Conservation (phyloP, 2,113 vertebrate genomes). For the Lipotes vexillifer region DNA sequence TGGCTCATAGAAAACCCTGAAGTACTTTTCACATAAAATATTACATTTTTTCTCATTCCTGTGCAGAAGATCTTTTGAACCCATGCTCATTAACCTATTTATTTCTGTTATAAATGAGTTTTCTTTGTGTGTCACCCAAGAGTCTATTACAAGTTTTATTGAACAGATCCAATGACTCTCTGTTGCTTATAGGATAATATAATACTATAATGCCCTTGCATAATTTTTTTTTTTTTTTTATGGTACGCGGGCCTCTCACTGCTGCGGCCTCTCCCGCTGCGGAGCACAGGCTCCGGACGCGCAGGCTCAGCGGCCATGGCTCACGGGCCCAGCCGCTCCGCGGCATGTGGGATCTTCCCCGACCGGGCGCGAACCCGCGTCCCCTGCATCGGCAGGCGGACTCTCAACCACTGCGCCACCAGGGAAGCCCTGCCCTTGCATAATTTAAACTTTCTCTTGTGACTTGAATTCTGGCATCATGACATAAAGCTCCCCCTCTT, state of each 20-base stretch:
- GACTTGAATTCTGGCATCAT: not conserved
- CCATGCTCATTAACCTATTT: not conserved
- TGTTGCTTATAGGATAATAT: not conserved
- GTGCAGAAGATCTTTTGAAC: not conserved
- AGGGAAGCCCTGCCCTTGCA: too few species aligned
- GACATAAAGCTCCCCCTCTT: not conserved
- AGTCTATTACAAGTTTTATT: not conserved
- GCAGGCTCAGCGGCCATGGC: too few species aligned
- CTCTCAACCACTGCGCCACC: too few species aligned
- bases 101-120: constrained; percentile 27
- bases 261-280: too few species aligned
- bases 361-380: too few species aligned
- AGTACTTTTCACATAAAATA: constrained; percentile 1
- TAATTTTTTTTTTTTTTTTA: too few species aligned
- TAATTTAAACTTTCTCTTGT: not conserved
- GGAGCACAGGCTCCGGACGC: too few species aligned
- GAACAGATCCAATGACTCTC: not conserved
- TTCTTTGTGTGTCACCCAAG: constrained; percentile 22
- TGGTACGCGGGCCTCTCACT: too few species aligned
- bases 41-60: not conserved
- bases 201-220: not conserved
- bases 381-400: too few species aligned
- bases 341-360: too few species aligned
- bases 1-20: not conserved
- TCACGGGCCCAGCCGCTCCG: too few species aligned